These are phyloP conservation scores for Dascillus cervinus DNA, from an alignment of 2,888 invertebrate genomes.

Conservation along the genomic window DNA sequence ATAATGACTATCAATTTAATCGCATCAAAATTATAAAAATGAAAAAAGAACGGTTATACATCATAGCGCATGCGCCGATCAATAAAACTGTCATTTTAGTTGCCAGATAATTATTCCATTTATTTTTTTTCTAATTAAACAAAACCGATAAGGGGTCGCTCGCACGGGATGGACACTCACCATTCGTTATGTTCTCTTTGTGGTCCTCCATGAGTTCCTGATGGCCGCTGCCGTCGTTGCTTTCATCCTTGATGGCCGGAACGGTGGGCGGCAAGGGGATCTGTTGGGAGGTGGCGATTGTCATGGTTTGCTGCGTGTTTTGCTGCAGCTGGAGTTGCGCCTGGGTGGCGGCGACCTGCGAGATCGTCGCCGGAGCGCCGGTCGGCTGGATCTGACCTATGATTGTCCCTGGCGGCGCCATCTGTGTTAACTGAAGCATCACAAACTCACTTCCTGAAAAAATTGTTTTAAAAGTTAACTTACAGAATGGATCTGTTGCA, in stretches of 20 bases:
- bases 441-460: no score
- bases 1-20: no score
- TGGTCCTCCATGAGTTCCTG: no score
- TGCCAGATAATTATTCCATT: no score
- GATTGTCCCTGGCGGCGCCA: constrained; percentile 46
- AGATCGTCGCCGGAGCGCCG: constrained; percentile 28
- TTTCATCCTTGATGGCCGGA: constrained; percentile 22
- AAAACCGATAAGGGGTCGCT: no score
- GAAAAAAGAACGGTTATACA: no score
- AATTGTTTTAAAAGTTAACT: constrained; percentile 21
- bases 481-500: constrained; percentile 56
- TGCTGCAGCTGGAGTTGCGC: constrained; percentile 31
- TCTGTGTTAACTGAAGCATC: constrained; percentile 45
- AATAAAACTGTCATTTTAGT: no score
- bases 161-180: no score
- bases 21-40: no score
- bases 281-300: constrained; percentile 35
- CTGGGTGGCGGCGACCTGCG: constrained; percentile 33
- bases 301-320: constrained; percentile 28
- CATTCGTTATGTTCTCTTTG: constrained; percentile 25
- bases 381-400: constrained; percentile 41
- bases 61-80: no score
- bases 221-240: constrained; percentile 12
- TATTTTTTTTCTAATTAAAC: no score
- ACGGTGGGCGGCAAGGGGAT: constrained; percentile 34